These are phyloP conservation scores for Diadophis punctatus DNA, from an alignment of 2,113 vertebrate genomes.

Conservation along the genomic window DNA sequence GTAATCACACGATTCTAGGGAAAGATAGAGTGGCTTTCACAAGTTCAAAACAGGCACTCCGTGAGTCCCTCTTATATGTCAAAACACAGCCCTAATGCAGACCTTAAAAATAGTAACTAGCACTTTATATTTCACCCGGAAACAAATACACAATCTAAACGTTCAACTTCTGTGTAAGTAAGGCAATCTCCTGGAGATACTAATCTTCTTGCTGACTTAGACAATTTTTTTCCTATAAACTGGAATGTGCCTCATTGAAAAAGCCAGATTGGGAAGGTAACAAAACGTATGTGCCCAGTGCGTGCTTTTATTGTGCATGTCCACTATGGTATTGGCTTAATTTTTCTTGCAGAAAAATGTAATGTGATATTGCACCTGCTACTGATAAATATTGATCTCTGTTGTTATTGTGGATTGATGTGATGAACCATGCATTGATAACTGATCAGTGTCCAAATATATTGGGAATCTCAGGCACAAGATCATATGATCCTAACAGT, in stretches of 20 bases:
- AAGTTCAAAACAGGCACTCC: not conserved
- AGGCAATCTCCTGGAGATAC: not conserved
- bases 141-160: not conserved
- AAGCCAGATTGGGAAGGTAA: not conserved
- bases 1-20: not conserved
- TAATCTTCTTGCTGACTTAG: not conserved
- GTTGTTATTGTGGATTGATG: not conserved
- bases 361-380: not conserved
- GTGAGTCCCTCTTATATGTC: not conserved
- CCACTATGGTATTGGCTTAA: not conserved
- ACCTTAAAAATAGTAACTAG: not conserved
- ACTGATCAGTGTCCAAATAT: not conserved
- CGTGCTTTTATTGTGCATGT: not conserved
- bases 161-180: not conserved
- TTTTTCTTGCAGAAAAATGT: not conserved
- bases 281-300: not conserved
- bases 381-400: not conserved
- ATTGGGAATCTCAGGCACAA: not conserved
- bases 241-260: not conserved
- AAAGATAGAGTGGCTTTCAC: not conserved
- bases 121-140: not conserved
- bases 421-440: not conserved
- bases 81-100: not conserved
- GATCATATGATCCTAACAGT: not conserved
- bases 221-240: too few species aligned